These are phyloP conservation scores for Xyrauchen texanus DNA, from an alignment of 2,113 vertebrate species.

Conservation along the genomic window DNA sequence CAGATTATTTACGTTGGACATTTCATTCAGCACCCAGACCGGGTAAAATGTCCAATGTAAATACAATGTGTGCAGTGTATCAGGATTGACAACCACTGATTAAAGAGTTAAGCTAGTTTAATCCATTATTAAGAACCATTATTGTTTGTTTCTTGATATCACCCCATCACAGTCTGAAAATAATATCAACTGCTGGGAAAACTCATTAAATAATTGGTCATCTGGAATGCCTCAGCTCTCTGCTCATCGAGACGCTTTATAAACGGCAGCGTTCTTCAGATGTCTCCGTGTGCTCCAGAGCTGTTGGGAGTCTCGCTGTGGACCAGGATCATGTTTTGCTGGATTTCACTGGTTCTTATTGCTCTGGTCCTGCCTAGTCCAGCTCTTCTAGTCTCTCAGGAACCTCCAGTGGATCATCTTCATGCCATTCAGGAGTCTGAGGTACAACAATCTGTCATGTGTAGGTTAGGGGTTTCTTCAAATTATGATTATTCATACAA, in stretches of 20 bases:
- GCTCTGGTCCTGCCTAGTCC: neutral
- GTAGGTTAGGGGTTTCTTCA: too few species aligned
- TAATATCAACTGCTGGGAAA: too few species aligned
- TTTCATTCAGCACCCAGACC: too few species aligned
- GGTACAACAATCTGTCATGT: neutral
- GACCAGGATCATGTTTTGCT: conserved; percentile 37
- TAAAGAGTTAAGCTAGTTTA: too few species aligned
- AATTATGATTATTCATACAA: too few species aligned
- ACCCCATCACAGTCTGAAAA: too few species aligned
- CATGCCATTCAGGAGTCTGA: neutral
- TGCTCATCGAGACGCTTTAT: conserved; percentile 1
- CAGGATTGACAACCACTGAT: too few species aligned
- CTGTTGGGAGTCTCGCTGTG: neutral
- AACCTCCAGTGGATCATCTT: neutral
- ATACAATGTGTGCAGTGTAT: too few species aligned
- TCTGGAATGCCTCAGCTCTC: conserved; percentile 23
- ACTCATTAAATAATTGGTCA: neutral
- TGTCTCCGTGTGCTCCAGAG: neutral
- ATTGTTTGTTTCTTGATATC: too few species aligned
- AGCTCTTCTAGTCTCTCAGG: neutral
- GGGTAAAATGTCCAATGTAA: too few species aligned
- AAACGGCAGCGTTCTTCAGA: neutral
- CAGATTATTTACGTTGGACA: too few species aligned
- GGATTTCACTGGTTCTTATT: neutral
- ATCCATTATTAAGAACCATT: too few species aligned